Conservation (phyloP, 2,797 vertebrate genomes). For the Okamejei kenojei region DNA sequence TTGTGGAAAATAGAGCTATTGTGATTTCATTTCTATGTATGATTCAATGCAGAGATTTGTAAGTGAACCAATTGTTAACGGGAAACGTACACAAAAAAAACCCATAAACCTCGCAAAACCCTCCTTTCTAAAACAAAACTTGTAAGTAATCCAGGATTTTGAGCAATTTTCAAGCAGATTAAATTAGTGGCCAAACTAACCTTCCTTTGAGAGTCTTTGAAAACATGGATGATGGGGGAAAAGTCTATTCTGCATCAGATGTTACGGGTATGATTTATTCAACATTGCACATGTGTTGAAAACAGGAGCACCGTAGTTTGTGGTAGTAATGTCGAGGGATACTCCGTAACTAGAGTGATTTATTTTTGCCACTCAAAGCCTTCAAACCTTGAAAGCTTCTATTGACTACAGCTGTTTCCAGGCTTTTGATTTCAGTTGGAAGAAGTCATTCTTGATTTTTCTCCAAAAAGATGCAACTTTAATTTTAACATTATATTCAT, state of each 20-base stretch:
- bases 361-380: not conserved
- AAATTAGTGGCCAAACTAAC: not conserved
- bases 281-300: not conserved
- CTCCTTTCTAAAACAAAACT: too few relatives aligned
- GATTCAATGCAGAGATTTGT: not conserved
- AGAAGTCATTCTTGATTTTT: not conserved
- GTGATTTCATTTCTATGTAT: not conserved
- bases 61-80: not conserved
- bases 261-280: not conserved
- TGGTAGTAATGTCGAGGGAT: not conserved
- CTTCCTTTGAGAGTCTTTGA: not conserved
- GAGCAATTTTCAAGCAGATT: not conserved
- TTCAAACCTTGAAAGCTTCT: not conserved
- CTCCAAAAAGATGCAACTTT: not conserved
- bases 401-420: not conserved
- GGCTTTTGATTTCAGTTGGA: not conserved
- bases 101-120: not conserved
- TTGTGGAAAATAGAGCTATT: not conserved
- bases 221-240: not conserved
- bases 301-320: not conserved
- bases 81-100: not conserved
- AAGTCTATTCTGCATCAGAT: not conserved
- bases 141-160: too few relatives aligned
- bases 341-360: not conserved
- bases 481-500: not conserved